Conservation (phyloP, 2,113 vertebrate genomes). For the Thamnaconus septentrionalis region DNA sequence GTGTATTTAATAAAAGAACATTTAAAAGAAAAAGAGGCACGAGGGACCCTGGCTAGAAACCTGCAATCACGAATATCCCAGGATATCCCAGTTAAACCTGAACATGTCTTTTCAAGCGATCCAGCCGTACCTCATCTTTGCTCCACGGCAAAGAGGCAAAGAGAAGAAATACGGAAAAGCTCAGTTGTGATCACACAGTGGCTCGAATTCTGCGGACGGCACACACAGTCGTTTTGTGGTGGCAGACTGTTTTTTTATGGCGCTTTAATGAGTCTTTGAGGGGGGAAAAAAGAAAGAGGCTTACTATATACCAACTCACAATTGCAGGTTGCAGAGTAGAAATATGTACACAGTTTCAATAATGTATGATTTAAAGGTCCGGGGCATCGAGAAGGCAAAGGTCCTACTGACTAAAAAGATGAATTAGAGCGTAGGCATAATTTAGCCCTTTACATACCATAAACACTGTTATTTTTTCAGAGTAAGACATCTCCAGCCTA, state of each 20-base stretch:
- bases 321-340: constrained; percentile 42
- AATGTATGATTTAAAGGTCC: constrained; percentile 40
- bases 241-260: constrained; percentile 53
- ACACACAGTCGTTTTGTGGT: constrained; percentile 39
- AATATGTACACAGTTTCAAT: constrained; percentile 39
- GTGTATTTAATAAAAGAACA: background rate
- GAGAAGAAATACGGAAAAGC: constrained; percentile 36
- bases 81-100: constrained; percentile 1
- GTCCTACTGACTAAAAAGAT: background rate
- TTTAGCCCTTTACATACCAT: background rate
- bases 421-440: constrained; percentile 1
- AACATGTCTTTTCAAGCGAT: constrained; percentile 19
- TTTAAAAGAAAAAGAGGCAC: no score
- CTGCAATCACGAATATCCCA: background rate
- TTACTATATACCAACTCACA: constrained; percentile 23
- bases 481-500: background rate
- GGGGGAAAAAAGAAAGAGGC: no score
- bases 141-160: background rate
- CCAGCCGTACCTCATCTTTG: background rate
- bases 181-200: constrained; percentile 14
- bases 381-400: background rate
- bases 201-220: constrained; percentile 14
- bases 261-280: constrained; percentile 36
- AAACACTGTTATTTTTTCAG: background rate
- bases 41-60: constrained; percentile 2